Conservation (phyloP, 2,888 invertebrate species). For the Cactoblastis cactorum region DNA sequence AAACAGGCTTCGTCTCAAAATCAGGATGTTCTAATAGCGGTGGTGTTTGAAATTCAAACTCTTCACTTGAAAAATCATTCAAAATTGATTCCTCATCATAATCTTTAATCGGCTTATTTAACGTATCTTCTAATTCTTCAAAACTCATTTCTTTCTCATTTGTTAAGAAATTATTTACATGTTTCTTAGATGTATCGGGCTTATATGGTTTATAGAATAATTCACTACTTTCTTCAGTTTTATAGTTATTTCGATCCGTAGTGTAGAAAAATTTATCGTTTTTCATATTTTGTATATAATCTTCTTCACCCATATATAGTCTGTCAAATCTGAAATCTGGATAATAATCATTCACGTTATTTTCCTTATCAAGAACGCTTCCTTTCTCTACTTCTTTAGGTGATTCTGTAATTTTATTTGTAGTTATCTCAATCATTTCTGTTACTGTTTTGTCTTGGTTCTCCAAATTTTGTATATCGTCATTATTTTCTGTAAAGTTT, state of each 20-base stretch:
- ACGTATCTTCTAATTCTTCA: conserved; percentile 9
- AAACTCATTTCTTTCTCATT: conserved; percentile 11
- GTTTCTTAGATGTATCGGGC: conserved; percentile 4
- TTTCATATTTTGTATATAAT: conserved; percentile 34
- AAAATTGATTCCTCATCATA: neutral
- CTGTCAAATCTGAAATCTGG: conserved; percentile 53
- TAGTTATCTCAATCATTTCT: conserved; percentile 20
- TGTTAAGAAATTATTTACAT: conserved; percentile 8
- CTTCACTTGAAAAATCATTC: conserved; percentile 17
- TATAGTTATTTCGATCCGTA: conserved; percentile 31
- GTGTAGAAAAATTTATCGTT: conserved; percentile 47
- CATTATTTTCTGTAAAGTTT: conserved; percentile 8
- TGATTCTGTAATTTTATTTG: conserved; percentile 13
- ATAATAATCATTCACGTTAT: conserved; percentile 55
- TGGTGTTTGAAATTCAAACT: conserved; percentile 39
- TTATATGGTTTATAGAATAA: conserved; percentile 16
- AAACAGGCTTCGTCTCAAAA: conserved; percentile 51
- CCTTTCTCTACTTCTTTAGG: conserved; percentile 34
- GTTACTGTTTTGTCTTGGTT: conserved; percentile 17
- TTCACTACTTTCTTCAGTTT: conserved; percentile 18
- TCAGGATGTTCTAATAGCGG: conserved; percentile 48
- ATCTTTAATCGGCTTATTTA: conserved; percentile 9
- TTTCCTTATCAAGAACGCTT: conserved; percentile 30
- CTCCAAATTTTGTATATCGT: neutral
- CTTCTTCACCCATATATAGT: conserved; percentile 38